Percentiles rank a stretch among this genome's conserved stretches.
These are phyloP conservation scores for Drosophila virilis DNA, from an alignment of 1,140 invertebrate species.

Conservation along the genomic window DNA sequence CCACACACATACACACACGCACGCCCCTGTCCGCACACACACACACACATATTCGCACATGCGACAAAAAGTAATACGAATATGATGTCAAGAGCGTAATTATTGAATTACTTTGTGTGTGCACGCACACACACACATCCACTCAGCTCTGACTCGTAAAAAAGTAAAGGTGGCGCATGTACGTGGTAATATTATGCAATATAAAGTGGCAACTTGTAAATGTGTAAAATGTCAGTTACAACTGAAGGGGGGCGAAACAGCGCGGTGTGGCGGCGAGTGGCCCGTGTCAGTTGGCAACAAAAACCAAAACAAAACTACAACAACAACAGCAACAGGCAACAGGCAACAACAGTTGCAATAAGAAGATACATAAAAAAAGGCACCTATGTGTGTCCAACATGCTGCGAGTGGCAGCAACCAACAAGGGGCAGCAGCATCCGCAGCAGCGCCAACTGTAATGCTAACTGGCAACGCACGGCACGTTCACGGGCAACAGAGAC, in stretches of 20 bases:
- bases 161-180: constrained; percentile 50
- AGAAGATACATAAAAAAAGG: constrained; percentile 22
- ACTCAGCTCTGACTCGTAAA: constrained; percentile 45
- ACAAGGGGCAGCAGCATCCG: constrained; percentile 5
- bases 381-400: constrained; percentile 18
- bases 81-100: constrained; percentile 79
- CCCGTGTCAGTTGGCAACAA: constrained; percentile 33
- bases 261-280: background rate
- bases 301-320: constrained; percentile 45
- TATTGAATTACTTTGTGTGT: constrained; percentile 71
- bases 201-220: constrained; percentile 68
- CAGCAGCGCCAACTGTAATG: constrained; percentile 35
- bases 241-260: constrained; percentile 28
- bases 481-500: constrained; percentile 41
- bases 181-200: constrained; percentile 67
- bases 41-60: constrained; percentile 1
- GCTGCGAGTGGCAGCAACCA: constrained; percentile 5
- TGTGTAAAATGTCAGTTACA: constrained; percentile 66
- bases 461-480: constrained; percentile 49
- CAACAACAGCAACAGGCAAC: constrained; percentile 34
- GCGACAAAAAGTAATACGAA: constrained; percentile 64
- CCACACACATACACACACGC: constrained; percentile 10
- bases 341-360: constrained; percentile 37
- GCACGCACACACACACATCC: constrained; percentile 28
- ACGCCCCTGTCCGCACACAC: constrained; percentile 5